Evolutionary conservation across 1,140 invertebrate species (phyloP).

Genomic region (Panulirus ornatus): DNA sequence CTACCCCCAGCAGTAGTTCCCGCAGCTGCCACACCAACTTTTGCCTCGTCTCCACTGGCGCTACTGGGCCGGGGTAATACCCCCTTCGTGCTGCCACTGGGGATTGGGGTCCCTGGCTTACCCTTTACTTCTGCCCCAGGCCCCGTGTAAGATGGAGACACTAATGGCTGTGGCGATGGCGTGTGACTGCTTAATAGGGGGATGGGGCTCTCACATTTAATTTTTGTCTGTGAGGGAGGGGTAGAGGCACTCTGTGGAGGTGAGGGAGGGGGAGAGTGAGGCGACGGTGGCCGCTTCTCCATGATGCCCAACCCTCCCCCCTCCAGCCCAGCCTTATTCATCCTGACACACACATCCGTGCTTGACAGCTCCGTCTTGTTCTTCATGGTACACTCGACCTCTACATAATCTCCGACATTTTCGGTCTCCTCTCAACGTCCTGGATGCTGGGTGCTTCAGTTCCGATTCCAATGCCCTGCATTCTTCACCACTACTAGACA

Average conservation of each 20-base stretch:
- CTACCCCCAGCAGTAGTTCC: slow-evolving; percentile 77
- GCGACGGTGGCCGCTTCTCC: slow-evolving; percentile 23
- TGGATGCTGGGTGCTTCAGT: slow-evolving; percentile 33
- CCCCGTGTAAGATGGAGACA: slow-evolving; percentile 33
- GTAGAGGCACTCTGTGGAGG: slow-evolving; percentile 20
- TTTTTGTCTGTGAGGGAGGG: slow-evolving; percentile 39
- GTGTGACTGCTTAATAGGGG: slow-evolving; percentile 31
- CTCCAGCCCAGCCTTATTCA: slow-evolving; percentile 58
- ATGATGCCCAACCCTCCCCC: slow-evolving; percentile 25
- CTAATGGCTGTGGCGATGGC: slow-evolving; percentile 20
- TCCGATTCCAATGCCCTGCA: not conserved
- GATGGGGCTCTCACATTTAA: slow-evolving; percentile 63
- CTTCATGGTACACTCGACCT: slow-evolving; percentile 56
- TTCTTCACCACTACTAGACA: not conserved
- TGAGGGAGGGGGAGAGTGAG: slow-evolving; percentile 36
- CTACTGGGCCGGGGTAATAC: slow-evolving; percentile 57
- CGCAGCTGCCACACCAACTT: slow-evolving; percentile 71
- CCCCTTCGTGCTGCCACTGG: slow-evolving; percentile 74
- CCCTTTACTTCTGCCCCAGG: slow-evolving; percentile 76
- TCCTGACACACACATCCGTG: slow-evolving; percentile 68
- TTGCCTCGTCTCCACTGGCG: slow-evolving; percentile 31
- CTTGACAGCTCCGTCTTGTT: slow-evolving; percentile 63
- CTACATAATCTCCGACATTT: not conserved
- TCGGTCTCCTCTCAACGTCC: slow-evolving; percentile 18
- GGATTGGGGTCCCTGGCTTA: slow-evolving; percentile 74